A percentile compares a stretch with the other conserved stretches of the same genome.
Evolutionary conservation across 2,888 invertebrate genomes (phyloP).

Genomic region (Scelioninae gen. 2): DNA sequence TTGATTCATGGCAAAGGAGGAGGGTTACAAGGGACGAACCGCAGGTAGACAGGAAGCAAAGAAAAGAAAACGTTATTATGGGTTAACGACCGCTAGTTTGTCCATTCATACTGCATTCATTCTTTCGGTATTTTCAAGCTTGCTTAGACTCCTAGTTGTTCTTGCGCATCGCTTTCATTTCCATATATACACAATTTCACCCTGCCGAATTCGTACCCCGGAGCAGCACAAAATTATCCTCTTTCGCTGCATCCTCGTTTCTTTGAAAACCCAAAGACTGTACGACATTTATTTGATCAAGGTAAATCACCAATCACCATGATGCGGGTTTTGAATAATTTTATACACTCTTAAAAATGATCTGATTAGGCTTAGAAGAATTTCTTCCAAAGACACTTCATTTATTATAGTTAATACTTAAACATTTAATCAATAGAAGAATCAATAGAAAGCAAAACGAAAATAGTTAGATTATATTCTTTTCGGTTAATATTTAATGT

Average conservation of each 20-base stretch:
- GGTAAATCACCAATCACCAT: no score
- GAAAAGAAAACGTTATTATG: slow-evolving; percentile 59
- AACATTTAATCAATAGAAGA: no score
- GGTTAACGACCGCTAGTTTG: slow-evolving; percentile 60
- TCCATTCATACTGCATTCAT: slow-evolving; percentile 54
- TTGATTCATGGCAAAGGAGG: slow-evolving; percentile 50
- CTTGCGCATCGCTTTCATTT: slow-evolving; percentile 32
- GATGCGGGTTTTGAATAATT: no score
- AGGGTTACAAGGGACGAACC: slow-evolving; percentile 51
- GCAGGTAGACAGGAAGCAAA: slow-evolving; percentile 58
- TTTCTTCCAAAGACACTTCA: no score
- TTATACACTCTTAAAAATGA: no score
- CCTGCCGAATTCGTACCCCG: neutral
- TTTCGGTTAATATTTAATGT: no score
- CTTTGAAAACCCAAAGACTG: no score
- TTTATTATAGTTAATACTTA: no score
- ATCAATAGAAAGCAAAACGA: no score
- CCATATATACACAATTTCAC: slow-evolving; percentile 5
- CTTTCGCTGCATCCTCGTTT: neutral
- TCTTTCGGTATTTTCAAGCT: slow-evolving; percentile 45
- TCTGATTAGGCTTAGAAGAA: no score
- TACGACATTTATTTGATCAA: no score
- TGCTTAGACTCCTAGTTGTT: slow-evolving; percentile 16
- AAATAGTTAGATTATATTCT: no score
- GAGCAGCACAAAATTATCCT: slow-evolving; percentile 3